Percentiles rank a stretch among this genome's conserved stretches.
Conservation (phyloP, 1,140 invertebrate genomes). For the Lepidurus couesii region DNA sequence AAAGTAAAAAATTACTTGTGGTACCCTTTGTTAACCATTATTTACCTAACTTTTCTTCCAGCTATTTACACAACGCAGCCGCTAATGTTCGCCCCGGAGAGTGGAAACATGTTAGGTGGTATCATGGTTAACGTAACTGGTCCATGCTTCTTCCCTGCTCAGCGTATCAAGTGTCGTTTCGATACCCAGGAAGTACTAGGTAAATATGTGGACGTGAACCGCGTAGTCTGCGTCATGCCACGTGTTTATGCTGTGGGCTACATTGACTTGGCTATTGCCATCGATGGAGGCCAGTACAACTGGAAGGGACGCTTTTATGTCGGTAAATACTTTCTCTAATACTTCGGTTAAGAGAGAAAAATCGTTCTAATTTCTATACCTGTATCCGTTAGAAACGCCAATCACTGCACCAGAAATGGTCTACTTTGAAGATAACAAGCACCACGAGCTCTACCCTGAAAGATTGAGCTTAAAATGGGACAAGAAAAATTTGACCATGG, state of each 20-base stretch:
- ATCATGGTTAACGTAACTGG: constrained; percentile 92
- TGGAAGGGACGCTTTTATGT: constrained; percentile 91
- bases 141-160: constrained; percentile 71
- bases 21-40: background rate
- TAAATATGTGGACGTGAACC: constrained; percentile 66
- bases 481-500: constrained; percentile 73
- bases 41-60: constrained; percentile 44
- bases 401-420: constrained; percentile 75
- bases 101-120: constrained; percentile 90
- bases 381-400: constrained; percentile 62
- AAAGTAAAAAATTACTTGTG: constrained; percentile 41
- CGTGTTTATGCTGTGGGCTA: constrained; percentile 84
- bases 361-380: background rate
- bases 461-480: constrained; percentile 75
- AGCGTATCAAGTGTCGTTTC: constrained; percentile 61
- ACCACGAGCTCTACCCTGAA: constrained; percentile 61
- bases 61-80: constrained; percentile 66
- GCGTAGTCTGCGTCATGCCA: constrained; percentile 83
- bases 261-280: constrained; percentile 76
- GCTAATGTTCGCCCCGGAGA: constrained; percentile 82
- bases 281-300: constrained; percentile 70
- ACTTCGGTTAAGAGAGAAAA: background rate
- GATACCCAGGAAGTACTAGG: constrained; percentile 57
- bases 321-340: constrained; percentile 54
- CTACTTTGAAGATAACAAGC: constrained; percentile 63